phyloP scores from a whole-genome alignment of 35 echinoderm and acorn worm genomes.

The Strongylocentrotus purpuratus region DNA sequence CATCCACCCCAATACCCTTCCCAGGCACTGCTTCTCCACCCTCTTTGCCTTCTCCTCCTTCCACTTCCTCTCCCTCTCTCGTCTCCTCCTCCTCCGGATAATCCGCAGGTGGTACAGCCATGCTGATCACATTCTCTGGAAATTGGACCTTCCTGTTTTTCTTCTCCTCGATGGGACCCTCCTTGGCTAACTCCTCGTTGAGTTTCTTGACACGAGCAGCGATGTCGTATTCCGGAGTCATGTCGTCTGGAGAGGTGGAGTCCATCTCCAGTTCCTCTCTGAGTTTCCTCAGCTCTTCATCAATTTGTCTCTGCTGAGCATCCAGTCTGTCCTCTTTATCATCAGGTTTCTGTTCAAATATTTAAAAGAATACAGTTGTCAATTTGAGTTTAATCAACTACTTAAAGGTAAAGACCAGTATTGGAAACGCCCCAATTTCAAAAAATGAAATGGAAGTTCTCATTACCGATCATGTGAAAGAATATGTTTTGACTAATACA shows the following conservation, averaged over 20 bases:
- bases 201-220: constrained; percentile 56
- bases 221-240: constrained; percentile 58
- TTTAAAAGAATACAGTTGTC: not conserved
- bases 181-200: constrained; percentile 76
- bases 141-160: constrained; percentile 85
- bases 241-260: constrained; percentile 41
- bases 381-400: not conserved
- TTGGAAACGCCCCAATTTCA: too few species aligned
- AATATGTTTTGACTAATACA: too few species aligned
- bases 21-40: not conserved
- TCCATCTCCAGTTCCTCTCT: constrained; percentile 58
- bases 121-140: constrained; percentile 65
- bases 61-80: constrained; percentile 22
- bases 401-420: too few species aligned
- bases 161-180: constrained; percentile 66
- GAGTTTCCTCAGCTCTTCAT: constrained; percentile 58
- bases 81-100: constrained; percentile 48
- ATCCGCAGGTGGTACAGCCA: constrained; percentile 59
- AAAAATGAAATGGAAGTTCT: too few species aligned
- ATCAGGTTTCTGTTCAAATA: constrained; percentile 20
- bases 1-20: not conserved
- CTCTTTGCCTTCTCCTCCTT: not conserved
- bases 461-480: too few species aligned
- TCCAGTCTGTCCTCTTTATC: constrained; percentile 15
- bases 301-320: constrained; percentile 33